Evolutionary conservation across 1,140 invertebrate genomes (phyloP).

Genomic region (Antheraea pernyi): DNA sequence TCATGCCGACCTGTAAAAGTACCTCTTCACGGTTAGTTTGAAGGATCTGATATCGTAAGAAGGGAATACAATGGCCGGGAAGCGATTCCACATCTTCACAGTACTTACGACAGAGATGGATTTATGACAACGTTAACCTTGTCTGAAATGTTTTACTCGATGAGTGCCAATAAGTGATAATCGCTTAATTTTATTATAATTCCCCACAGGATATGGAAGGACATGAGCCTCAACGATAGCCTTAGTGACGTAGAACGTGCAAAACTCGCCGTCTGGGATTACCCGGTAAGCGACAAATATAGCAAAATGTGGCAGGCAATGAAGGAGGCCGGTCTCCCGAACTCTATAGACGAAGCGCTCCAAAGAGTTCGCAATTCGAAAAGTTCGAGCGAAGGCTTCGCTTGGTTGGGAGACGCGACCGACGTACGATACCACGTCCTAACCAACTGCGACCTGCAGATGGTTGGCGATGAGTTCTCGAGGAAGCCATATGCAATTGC

Average conservation of each 20-base stretch:
- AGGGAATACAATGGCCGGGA: too few relatives aligned
- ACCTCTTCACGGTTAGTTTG: too few relatives aligned
- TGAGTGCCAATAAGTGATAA: too few relatives aligned
- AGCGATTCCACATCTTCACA: too few relatives aligned
- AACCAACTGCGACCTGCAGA: slow-evolving; percentile 94
- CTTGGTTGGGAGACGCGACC: slow-evolving; percentile 96
- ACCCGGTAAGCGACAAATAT: slow-evolving; percentile 98
- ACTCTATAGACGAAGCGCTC: slow-evolving; percentile 88
- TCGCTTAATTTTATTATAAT: slow-evolving; percentile 3
- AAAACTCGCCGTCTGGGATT: slow-evolving; percentile 98
- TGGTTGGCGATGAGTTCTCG: slow-evolving; percentile 97
- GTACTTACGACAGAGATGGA: too few relatives aligned
- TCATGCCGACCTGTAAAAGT: too few relatives aligned
- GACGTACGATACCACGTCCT: slow-evolving; percentile 91
- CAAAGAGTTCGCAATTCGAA: slow-evolving; percentile 87
- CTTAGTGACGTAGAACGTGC: slow-evolving; percentile 92
- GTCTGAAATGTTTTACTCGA: too few relatives aligned
- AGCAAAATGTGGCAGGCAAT: slow-evolving; percentile 99
- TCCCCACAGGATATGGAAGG: slow-evolving; percentile 94
- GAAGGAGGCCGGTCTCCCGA: slow-evolving; percentile 92
- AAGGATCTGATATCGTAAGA: too few relatives aligned
- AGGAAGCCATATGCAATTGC: slow-evolving; percentile 97
- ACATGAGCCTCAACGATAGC: slow-evolving; percentile 97
- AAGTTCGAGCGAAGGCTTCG: slow-evolving; percentile 91
- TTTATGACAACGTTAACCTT: too few relatives aligned